A percentile compares a stretch with the other conserved stretches of the same genome.
These are phyloP conservation scores for Amphiprion clarkii DNA, from an alignment of 2,797 vertebrate genomes.

Conservation along the genomic window DNA sequence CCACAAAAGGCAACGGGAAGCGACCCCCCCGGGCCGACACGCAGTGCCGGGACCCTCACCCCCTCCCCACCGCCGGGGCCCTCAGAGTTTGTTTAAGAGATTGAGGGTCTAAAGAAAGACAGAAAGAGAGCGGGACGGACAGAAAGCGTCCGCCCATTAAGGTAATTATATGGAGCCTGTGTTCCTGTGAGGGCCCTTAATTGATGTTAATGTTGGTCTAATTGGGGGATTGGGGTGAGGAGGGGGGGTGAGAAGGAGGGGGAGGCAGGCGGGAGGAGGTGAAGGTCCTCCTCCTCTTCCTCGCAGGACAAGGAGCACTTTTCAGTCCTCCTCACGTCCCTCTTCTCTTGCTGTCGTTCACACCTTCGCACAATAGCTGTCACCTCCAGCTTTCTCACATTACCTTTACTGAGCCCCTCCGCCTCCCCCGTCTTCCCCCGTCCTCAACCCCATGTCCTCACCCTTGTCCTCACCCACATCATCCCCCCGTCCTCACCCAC, in stretches of 20 bases:
- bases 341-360: slow-evolving; percentile 68
- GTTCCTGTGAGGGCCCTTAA: slow-evolving; percentile 99
- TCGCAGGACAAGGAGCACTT: slow-evolving; percentile 89
- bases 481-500: neutral
- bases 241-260: slow-evolving; percentile 78
- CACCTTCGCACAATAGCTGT: slow-evolving; percentile 94
- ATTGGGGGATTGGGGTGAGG: slow-evolving; percentile 95
- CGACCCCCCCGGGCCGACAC: slow-evolving; percentile 35
- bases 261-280: slow-evolving; percentile 75
- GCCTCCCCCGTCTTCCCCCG: neutral
- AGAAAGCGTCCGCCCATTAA: slow-evolving; percentile 99
- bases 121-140: slow-evolving; percentile 81
- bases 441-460: neutral
- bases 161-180: slow-evolving; percentile 99
- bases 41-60: neutral
- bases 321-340: slow-evolving; percentile 85
- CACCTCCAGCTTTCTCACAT: slow-evolving; percentile 97
- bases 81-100: slow-evolving; percentile 99
- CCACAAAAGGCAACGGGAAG: slow-evolving; percentile 78
- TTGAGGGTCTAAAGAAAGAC: slow-evolving; percentile 89
- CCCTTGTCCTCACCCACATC: neutral
- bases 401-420: slow-evolving; percentile 42
- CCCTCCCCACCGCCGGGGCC: slow-evolving; percentile 46
- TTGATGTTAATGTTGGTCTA: slow-evolving; percentile 99
- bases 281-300: slow-evolving; percentile 90